Conservation (phyloP, 2,888 invertebrate species). For the Gisinianus flammeolus region DNA sequence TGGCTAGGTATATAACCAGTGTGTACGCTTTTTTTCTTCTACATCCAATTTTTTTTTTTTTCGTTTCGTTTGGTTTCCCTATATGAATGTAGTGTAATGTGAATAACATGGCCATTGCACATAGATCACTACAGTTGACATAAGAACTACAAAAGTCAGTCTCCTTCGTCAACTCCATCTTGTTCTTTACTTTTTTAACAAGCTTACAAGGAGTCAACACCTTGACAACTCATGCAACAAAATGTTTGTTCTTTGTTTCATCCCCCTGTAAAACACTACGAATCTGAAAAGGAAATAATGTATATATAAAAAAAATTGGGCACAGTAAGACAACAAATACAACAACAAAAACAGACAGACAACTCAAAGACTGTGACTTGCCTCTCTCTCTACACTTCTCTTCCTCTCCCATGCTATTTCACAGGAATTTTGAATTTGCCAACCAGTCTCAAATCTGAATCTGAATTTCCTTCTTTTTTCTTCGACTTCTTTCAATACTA, state of each 20-base stretch:
- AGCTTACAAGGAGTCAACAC: slow-evolving; percentile 28
- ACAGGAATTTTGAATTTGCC: too few species aligned
- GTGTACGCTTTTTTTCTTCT: too few species aligned
- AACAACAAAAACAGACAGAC: too few species aligned
- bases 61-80: too few species aligned
- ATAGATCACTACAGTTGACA: not conserved
- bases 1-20: too few species aligned
- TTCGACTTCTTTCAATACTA: not conserved
- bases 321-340: not conserved
- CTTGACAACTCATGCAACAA: slow-evolving; percentile 34
- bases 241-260: slow-evolving; percentile 19
- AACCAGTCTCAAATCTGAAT: too few species aligned
- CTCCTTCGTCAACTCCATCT: not conserved
- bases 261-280: not conserved
- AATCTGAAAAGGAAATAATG: not conserved
- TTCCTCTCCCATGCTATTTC: too few species aligned
- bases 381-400: too few species aligned
- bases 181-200: slow-evolving; percentile 19
- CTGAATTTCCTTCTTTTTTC: not conserved
- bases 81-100: too few species aligned
- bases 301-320: not conserved
- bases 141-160: not conserved
- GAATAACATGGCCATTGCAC: not conserved
- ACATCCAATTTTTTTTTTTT: too few species aligned
- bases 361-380: too few species aligned